Conservation (phyloP, 2,113 vertebrate species). For the Macquaria ambigua region DNA sequence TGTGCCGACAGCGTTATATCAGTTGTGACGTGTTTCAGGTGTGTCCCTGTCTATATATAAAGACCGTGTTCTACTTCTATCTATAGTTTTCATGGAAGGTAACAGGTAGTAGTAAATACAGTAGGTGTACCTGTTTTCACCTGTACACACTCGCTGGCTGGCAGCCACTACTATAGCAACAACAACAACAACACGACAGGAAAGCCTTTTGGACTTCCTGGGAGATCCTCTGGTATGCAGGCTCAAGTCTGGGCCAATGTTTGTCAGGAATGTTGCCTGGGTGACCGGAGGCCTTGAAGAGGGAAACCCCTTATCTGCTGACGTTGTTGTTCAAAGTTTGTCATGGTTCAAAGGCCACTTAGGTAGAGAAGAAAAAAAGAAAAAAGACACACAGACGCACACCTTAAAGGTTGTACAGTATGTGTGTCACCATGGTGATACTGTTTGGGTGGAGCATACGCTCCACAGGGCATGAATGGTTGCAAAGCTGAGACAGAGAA, state of each 20-base stretch:
- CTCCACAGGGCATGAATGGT: slow-evolving; percentile 72
- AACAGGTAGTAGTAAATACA: slow-evolving; percentile 25
- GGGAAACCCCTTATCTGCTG: slow-evolving; percentile 84
- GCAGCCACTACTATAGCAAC: slow-evolving; percentile 81
- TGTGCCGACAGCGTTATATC: neutral
- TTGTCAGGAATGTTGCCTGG: slow-evolving; percentile 85
- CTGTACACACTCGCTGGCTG: slow-evolving; percentile 60
- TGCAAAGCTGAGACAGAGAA: slow-evolving; percentile 59
- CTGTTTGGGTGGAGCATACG: slow-evolving; percentile 77
- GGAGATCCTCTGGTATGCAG: slow-evolving; percentile 80
- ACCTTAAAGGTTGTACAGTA: slow-evolving; percentile 65
- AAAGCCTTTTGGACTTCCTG: slow-evolving; percentile 74
- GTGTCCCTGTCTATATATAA: slow-evolving; percentile 25
- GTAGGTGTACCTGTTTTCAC: slow-evolving; percentile 61
- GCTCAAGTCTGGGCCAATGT: slow-evolving; percentile 78
- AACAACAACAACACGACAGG: slow-evolving; percentile 80
- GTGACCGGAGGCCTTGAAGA: slow-evolving; percentile 75
- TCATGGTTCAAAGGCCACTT: slow-evolving; percentile 71
- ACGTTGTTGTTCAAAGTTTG: slow-evolving; percentile 73
- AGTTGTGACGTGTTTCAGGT: slow-evolving; percentile 57
- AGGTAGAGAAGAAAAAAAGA: slow-evolving; percentile 50
- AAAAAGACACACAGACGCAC: slow-evolving; percentile 42
- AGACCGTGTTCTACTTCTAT: slow-evolving; percentile 30
- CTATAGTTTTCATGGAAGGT: slow-evolving; percentile 7
- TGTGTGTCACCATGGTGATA: slow-evolving; percentile 79